Conservation (phyloP, 2,113 vertebrate species). For the Corydoras maculifer region DNA sequence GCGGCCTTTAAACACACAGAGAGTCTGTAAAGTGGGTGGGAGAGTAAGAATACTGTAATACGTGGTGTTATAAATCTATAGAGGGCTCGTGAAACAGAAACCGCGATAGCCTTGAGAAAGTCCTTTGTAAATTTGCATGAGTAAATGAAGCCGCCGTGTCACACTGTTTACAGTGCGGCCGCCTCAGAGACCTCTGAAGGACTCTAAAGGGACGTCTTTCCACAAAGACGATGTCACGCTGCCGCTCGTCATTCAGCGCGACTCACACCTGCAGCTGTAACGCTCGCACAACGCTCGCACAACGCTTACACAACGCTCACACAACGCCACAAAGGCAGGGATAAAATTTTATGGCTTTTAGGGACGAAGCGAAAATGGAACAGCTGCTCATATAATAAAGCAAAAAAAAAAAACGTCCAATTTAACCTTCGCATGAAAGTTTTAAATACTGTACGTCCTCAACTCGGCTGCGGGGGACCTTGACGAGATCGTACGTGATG, state of each 20-base stretch:
- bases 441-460: constrained; percentile 24
- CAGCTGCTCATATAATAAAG: constrained; percentile 44
- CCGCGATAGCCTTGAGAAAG: background rate
- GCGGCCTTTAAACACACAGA: too few relatives aligned
- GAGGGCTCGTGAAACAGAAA: too few relatives aligned
- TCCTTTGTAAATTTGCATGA: constrained; percentile 8
- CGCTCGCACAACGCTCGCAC: constrained; percentile 15
- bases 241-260: constrained; percentile 26
- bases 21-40: too few relatives aligned
- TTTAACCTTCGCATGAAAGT: constrained; percentile 41
- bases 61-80: too few relatives aligned
- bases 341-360: constrained; percentile 45
- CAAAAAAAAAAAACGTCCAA: constrained; percentile 28
- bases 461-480: constrained; percentile 36
- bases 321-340: constrained; percentile 36
- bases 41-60: too few relatives aligned
- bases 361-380: constrained; percentile 39
- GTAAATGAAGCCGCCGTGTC: background rate
- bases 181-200: constrained; percentile 2
- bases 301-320: background rate
- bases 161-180: constrained; percentile 33
- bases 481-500: constrained; percentile 33
- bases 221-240: constrained; percentile 28
- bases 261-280: constrained; percentile 37
- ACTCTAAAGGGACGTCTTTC: constrained; percentile 15